Evolutionary conservation across 1,140 invertebrate genomes (phyloP).

Genomic region (Pseudobourletiella spinata): DNA sequence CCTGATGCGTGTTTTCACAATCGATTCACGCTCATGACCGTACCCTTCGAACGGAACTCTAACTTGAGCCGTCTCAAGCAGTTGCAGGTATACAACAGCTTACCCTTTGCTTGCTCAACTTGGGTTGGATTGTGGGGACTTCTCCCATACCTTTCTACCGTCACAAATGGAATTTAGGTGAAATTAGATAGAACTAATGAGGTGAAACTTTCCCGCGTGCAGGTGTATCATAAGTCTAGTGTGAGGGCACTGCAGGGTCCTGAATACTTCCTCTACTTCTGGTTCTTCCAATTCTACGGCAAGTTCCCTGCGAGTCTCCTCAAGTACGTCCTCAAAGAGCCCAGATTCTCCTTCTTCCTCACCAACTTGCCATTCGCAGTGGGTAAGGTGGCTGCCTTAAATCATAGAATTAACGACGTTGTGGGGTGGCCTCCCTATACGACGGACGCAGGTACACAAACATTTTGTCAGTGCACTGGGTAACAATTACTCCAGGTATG

Average conservation of each 20-base stretch:
- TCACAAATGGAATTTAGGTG: no score
- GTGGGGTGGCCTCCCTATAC: constrained; percentile 5
- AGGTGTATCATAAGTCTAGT: constrained; percentile 1
- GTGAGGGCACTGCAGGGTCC: not conserved
- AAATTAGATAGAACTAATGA: not conserved
- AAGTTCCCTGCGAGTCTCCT: not conserved
- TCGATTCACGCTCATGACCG: constrained; percentile 1
- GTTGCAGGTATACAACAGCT: no score
- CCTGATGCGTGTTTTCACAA: constrained; percentile 1
- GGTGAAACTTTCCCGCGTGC: not conserved
- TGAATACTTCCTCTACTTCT: constrained; percentile 1
- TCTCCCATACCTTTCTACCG: no score
- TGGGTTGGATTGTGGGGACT: no score
- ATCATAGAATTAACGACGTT: not conserved
- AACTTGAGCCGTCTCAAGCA: no score
- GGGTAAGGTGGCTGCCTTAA: not conserved
- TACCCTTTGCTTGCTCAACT: no score
- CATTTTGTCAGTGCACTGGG: not conserved
- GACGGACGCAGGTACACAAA: not conserved
- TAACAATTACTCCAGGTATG: no score
- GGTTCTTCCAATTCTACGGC: constrained; percentile 10
- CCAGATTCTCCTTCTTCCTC: constrained; percentile 3
- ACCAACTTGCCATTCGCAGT: constrained; percentile 1
- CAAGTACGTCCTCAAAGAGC: not conserved
- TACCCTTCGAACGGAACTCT: not conserved